Conservation (phyloP, 2,113 vertebrate species). For the Larimichthys polyactis region DNA sequence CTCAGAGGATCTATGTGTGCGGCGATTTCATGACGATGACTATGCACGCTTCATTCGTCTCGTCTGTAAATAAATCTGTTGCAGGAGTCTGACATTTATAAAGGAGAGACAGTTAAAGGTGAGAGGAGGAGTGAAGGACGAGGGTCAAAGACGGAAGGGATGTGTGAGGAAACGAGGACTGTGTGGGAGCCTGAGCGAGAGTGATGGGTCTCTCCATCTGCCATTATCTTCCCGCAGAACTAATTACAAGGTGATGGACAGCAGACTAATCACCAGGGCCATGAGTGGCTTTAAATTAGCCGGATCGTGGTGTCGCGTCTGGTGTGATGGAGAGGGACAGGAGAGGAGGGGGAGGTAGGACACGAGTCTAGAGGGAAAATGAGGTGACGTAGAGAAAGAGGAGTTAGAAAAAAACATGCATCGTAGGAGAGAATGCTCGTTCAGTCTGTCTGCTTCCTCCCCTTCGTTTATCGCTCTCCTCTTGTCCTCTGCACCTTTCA, state of each 20-base stretch:
- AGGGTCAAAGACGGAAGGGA: constrained; percentile 44
- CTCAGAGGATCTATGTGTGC: neutral
- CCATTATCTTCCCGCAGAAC: constrained; percentile 71
- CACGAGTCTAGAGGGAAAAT: constrained; percentile 19
- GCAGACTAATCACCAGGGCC: constrained; percentile 75
- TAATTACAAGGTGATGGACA: constrained; percentile 81
- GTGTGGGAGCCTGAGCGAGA: constrained; percentile 36
- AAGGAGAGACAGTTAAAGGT: constrained; percentile 15
- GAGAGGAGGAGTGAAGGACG: constrained; percentile 21
- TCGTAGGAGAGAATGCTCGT: neutral
- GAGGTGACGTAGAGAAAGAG: constrained; percentile 18
- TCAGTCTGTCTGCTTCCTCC: neutral
- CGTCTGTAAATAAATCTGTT: constrained; percentile 10
- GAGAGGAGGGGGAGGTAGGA: neutral
- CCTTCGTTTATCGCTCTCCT: neutral
- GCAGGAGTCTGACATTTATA: constrained; percentile 8
- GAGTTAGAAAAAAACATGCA: neutral
- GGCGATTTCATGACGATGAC: constrained; percentile 16
- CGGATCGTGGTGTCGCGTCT: constrained; percentile 31
- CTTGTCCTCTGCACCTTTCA: constrained; percentile 20
- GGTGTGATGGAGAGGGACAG: constrained; percentile 60
- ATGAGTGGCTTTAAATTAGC: constrained; percentile 73
- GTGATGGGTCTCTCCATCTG: constrained; percentile 63
- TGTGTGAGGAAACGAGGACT: constrained; percentile 23
- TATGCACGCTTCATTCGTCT: constrained; percentile 9